A percentile compares a stretch with the other conserved stretches of the same genome.
Evolutionary conservation across 2,888 invertebrate genomes (phyloP).

Genomic region (Acheta domesticus): DNA sequence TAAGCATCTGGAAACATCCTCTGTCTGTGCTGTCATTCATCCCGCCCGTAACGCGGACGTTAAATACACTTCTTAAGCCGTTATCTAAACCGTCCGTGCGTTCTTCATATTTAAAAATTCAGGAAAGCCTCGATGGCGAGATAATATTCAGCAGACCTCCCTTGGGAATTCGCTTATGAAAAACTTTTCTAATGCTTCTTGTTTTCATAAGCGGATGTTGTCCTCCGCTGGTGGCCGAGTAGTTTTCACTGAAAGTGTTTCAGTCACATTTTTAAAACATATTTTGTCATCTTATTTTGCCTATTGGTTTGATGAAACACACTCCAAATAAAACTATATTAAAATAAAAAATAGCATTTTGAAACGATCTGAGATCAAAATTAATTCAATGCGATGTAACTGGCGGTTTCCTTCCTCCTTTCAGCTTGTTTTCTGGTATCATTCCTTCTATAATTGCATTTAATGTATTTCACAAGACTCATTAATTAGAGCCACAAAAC

Average conservation of each 20-base stretch:
- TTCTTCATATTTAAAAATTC: neutral
- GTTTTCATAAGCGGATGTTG: neutral
- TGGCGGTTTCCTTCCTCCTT: neutral
- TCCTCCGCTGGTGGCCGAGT: neutral
- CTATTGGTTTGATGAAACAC: neutral
- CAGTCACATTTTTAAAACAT: neutral
- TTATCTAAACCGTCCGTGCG: slow-evolving; percentile 18
- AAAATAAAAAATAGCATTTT: neutral
- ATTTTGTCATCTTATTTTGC: neutral
- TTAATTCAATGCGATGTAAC: neutral
- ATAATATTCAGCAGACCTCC: neutral
- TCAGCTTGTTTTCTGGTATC: neutral
- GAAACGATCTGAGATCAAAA: neutral
- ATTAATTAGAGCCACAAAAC: too few species aligned
- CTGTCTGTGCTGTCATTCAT: slow-evolving; percentile 18
- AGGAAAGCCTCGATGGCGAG: neutral
- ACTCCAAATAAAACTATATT: neutral
- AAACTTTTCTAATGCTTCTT: neutral
- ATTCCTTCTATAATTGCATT: too few species aligned
- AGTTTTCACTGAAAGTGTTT: neutral
- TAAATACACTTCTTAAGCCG: slow-evolving; percentile 6
- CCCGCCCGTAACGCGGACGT: neutral
- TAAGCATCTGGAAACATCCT: slow-evolving; percentile 4
- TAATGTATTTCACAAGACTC: too few species aligned
- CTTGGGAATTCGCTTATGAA: neutral